Evolutionary conservation across 2,888 invertebrate genomes (phyloP), one percentile per base, ranked within the genome.

Genomic region (Aradus depressus): DNA sequence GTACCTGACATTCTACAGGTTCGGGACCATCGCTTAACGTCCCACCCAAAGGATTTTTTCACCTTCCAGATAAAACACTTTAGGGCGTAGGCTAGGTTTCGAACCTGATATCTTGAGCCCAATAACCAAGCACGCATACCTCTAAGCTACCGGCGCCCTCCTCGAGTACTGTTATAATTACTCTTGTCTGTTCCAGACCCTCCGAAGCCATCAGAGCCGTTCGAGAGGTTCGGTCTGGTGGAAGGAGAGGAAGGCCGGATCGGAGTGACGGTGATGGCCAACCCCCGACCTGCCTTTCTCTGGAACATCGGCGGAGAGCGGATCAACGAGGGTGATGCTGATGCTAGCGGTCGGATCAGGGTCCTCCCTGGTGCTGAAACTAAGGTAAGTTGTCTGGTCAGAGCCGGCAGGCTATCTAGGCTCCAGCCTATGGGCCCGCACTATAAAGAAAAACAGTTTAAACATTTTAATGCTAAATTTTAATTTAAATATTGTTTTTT

Each of bases 191-290:
- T 51, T 60, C 2, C 66, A 85, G 86, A 80, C 67, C 72, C 77
- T 0, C 85, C 85, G 1, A 73, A 77, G 38, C 70, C 72, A 25
- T 72, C 74, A 0, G 72, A 77, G 10, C 68, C 72, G 0, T 74
- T 77, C 53, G 78, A 80, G 28, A 79, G 80, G 51, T 86, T 85
- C 64, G 87, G 85, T 0, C 76, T 82, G 53, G 80, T 80, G 54
- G 69, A 86, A 56, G 83, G 82, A 3, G 74, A 75, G 34, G 75
- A 77, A n/a, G 86, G 83, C 1, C 70, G 75, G 2, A 76, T 88
- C 45, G 80, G 79, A 57, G 76, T 87, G n/a, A 80, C 80, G 1
- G 72, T 87, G 22, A 71, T 78, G 3, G 76, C 85, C 12, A 80
- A 84, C 67, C 87, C 88, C 0, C 70, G 70, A 44, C 87, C 87